phyloP scores from a whole-genome alignment of 2,797 vertebrate genomes.

The Amblyraja radiata region DNA sequence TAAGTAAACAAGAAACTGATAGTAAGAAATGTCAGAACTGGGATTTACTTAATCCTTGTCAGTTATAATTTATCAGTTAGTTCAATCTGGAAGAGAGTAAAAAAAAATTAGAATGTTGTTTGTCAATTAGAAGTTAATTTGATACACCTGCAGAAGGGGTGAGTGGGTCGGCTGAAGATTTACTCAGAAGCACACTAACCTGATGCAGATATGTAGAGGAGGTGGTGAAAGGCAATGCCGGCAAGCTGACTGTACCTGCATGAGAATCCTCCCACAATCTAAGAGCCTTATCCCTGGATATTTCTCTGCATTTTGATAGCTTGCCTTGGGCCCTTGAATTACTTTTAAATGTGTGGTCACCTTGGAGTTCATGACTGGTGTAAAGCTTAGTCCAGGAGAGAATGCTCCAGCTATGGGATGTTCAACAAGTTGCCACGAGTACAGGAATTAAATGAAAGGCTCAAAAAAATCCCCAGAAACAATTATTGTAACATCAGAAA shows the following conservation, averaged over 20 bases:
- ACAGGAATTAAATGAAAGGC: neutral
- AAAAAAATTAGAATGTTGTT: neutral
- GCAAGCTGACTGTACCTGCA: too few species aligned
- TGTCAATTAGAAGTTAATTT: neutral
- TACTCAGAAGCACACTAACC: neutral
- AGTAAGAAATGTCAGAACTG: neutral
- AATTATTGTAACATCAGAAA: neutral
- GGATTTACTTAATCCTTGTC: neutral
- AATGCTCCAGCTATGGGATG: neutral
- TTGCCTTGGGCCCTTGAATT: too few species aligned
- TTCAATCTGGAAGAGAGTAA: neutral
- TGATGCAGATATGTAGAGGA: too few species aligned
- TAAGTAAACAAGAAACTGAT: neutral
- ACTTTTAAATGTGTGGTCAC: too few species aligned
- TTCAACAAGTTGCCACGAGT: neutral
- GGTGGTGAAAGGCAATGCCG: too few species aligned
- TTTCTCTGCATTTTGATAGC: too few species aligned
- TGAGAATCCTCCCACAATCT: too few species aligned
- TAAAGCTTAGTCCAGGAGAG: too few species aligned
- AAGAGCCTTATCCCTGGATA: too few species aligned
- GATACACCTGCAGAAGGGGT: neutral
- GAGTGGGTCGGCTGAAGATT: neutral
- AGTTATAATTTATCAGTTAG: neutral
- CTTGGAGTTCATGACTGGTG: too few species aligned
- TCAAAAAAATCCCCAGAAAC: neutral